A percentile compares a stretch with the other conserved stretches of the same genome.
phyloP scores from a whole-genome alignment of 2,888 invertebrate genomes.

The Hirudinaria manillensis region DNA sequence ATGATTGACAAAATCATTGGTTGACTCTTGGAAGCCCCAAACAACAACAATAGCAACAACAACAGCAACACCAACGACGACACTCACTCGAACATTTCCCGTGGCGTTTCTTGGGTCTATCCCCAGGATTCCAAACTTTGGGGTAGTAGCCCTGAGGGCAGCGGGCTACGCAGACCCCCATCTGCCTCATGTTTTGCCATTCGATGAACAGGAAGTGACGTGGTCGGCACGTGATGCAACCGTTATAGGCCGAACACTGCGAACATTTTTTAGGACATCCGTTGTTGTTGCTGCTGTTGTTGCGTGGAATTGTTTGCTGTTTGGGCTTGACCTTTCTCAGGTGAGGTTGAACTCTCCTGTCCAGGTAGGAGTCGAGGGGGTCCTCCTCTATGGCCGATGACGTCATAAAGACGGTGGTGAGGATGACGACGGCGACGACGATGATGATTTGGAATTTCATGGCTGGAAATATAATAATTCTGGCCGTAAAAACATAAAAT shows the following conservation, averaged over 20 bases:
- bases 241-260: slow-evolving; percentile 31
- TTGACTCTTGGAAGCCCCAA: too few species aligned
- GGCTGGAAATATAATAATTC: not conserved
- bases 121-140: slow-evolving; percentile 12
- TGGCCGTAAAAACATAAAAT: not conserved
- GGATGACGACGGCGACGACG: not conserved
- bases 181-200: slow-evolving; percentile 30
- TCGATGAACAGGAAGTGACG: slow-evolving; percentile 25
- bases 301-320: too few species aligned
- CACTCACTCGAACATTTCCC: slow-evolving; percentile 18
- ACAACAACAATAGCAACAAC: not conserved
- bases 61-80: not conserved
- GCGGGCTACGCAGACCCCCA: slow-evolving; percentile 25
- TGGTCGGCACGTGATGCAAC: slow-evolving; percentile 31
- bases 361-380: too few species aligned
- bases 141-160: slow-evolving; percentile 32
- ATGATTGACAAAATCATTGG: too few species aligned
- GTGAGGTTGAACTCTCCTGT: too few species aligned
- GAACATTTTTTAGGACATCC: slow-evolving; percentile 19
- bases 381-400: too few species aligned
- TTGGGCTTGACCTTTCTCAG: too few species aligned
- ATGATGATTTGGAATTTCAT: not conserved
- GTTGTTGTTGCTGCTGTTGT: too few species aligned
- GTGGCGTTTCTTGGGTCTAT: not conserved
- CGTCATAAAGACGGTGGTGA: slow-evolving; percentile 1